Evolutionary conservation across 2,888 invertebrate genomes (phyloP), one percentile per base, ranked within the genome.

Genomic region (Eucriotettix oculatus): DNA sequence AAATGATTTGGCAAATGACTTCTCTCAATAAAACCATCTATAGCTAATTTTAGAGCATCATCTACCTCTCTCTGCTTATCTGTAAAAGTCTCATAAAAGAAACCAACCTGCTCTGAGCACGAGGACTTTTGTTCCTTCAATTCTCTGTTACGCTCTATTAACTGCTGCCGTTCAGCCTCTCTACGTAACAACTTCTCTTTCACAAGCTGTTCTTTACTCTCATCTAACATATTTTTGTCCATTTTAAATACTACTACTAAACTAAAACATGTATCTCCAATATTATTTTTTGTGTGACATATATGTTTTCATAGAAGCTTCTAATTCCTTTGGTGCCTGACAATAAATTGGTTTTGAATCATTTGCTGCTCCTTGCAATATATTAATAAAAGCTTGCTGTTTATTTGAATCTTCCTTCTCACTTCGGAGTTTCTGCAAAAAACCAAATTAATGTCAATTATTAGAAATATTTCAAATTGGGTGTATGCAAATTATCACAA

Each of bases 31-130:
- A 60, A 52, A 56, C 57, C 59, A n/a, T 62, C 57, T 42, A 61
- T 59, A 41, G 60, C 52, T 17, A 57, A 54, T 14, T 59, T 60
- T 10, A 68, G 56, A 43, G 60, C 73, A 56, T 80, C 78, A 71
- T 84, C 83, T 61, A 90, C 80, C 61, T 80, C 80, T 65, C 79
- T 79, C 16, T 81, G 79, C 65, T 84, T 82, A 40, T 84, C 78
- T 68, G 81, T 79, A 68, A 89, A 89, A 10, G 81, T 76, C 57
- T 80, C 80, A 52, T 83, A 79, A 69, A 89, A 90, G 69, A 81
- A 86, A 65, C 85, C 85, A 57, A 83, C 76, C 69, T 82, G 83
- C 72, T 85, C 85, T 65, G 82, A 77, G 61, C 79, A 79, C 9
- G 84, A 82, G 61, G 78, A 77, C 16, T 78, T 74, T 64, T 80